phyloP scores from a whole-genome alignment of 53 echinoderm and acorn worm genomes.

The Echinarachnius parma region DNA sequence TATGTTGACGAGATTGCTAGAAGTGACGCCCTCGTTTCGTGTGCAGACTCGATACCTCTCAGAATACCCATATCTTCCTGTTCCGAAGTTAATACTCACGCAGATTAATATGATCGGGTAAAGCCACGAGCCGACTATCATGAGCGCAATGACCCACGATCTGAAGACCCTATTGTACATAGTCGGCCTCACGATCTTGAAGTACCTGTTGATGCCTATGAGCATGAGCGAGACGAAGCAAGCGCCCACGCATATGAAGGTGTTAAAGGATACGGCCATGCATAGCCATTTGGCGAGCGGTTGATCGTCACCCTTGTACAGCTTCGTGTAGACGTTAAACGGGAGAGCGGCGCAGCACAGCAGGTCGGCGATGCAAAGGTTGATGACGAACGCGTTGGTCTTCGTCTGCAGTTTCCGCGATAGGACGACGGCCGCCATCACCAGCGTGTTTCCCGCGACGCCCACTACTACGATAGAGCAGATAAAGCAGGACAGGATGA shows the following conservation, averaged over 20 bases:
- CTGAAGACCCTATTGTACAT: constrained; percentile 19
- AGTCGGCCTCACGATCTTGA: constrained; percentile 2
- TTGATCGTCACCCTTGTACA: neutral
- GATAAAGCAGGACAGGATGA: too few relatives aligned
- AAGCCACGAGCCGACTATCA: constrained; percentile 9
- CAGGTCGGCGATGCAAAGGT: constrained; percentile 20
- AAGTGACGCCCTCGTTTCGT: neutral
- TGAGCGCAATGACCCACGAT: neutral
- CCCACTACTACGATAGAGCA: constrained; percentile 4
- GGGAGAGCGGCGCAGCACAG: neutral
- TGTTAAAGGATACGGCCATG: neutral
- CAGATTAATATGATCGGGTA: constrained; percentile 5
- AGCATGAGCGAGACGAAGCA: constrained; percentile 18
- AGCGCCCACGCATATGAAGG: neutral
- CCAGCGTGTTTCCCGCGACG: constrained; percentile 3
- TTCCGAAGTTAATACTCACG: neutral
- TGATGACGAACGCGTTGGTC: constrained; percentile 30
- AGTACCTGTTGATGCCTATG: constrained; percentile 21
- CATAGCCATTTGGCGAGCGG: constrained; percentile 4
- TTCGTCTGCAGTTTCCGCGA: constrained; percentile 25
- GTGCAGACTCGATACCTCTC: constrained; percentile 12
- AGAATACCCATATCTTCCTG: constrained; percentile 10
- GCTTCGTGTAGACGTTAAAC: constrained; percentile 5
- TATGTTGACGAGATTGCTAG: neutral
- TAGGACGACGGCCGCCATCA: constrained; percentile 8